Conservation (phyloP, 2,113 vertebrate species). For the Poeciliopsis retropinna region DNA sequence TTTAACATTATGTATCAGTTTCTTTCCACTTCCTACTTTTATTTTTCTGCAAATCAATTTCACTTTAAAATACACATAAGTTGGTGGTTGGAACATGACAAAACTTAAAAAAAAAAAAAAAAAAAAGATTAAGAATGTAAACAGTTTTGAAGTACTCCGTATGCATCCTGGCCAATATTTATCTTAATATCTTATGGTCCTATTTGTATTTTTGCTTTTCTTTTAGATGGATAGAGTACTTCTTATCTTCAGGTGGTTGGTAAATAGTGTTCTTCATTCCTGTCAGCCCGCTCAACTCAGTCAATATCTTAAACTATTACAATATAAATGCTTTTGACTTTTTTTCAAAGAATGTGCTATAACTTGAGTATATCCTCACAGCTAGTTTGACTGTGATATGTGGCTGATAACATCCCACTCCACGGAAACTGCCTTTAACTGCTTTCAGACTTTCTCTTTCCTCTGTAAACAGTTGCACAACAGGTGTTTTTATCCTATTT, state of each 20-base stretch:
- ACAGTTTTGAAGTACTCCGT: too few species aligned
- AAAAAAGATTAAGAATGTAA: too few species aligned
- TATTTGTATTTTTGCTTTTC: constrained; percentile 31
- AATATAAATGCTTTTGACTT: neutral
- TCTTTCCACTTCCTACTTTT: neutral
- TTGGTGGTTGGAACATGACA: neutral
- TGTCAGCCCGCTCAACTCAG: neutral
- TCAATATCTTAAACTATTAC: constrained; percentile 2
- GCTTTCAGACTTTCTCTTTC: constrained; percentile 56
- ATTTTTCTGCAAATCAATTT: neutral
- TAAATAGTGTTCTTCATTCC: constrained; percentile 21
- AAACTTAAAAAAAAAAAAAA: neutral
- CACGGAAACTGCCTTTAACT: constrained; percentile 66
- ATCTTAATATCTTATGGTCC: constrained; percentile 7
- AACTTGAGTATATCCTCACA: constrained; percentile 14
- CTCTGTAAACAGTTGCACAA: constrained; percentile 49
- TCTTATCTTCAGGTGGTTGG: constrained; percentile 31
- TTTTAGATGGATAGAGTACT: constrained; percentile 24
- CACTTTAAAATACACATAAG: neutral
- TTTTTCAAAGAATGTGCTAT: neutral
- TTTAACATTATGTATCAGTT: neutral
- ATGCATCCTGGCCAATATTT: neutral
- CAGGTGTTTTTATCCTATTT: constrained; percentile 18
- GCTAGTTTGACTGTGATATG: constrained; percentile 61
- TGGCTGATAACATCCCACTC: constrained; percentile 51